phyloP scores from a whole-genome alignment of 2,113 vertebrate genomes.

The Lepisosteus osseus region DNA sequence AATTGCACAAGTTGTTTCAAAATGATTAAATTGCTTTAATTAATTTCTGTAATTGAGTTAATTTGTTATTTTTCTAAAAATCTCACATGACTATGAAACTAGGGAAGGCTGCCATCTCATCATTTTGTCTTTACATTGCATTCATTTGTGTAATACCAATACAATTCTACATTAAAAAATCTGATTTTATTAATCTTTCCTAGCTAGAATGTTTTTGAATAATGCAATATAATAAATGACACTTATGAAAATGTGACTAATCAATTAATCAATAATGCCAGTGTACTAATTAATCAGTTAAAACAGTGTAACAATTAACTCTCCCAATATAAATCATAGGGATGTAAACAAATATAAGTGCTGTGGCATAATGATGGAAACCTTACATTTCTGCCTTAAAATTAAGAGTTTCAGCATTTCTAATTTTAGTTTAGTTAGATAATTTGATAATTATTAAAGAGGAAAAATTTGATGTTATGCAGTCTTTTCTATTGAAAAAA shows the following conservation, averaged over 20 bases:
- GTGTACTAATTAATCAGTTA: slow-evolving; percentile 61
- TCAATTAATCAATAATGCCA: slow-evolving; percentile 72
- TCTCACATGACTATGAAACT: background rate
- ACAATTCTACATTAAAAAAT: slow-evolving; percentile 43
- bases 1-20: slow-evolving; percentile 7
- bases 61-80: background rate
- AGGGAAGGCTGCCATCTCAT: background rate
- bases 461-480: no score
- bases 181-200: slow-evolving; percentile 5
- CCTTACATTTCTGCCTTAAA: background rate
- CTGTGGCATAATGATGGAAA: slow-evolving; percentile 45
- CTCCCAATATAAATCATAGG: slow-evolving; percentile 63
- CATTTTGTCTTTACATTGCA: slow-evolving; percentile 19
- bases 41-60: slow-evolving; percentile 1
- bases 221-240: slow-evolving; percentile 72
- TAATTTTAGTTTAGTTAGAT: no score
- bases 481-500: no score
- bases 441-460: no score
- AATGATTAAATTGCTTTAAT: slow-evolving; percentile 10
- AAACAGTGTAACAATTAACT: slow-evolving; percentile 64
- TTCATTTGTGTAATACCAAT: slow-evolving; percentile 46
- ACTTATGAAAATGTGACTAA: slow-evolving; percentile 68
- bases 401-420: no score
- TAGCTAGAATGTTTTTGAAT: slow-evolving; percentile 28
- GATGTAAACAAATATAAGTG: slow-evolving; percentile 44